phyloP scores from a whole-genome alignment of 2,888 invertebrate genomes.

The Spicauda simplicius region DNA sequence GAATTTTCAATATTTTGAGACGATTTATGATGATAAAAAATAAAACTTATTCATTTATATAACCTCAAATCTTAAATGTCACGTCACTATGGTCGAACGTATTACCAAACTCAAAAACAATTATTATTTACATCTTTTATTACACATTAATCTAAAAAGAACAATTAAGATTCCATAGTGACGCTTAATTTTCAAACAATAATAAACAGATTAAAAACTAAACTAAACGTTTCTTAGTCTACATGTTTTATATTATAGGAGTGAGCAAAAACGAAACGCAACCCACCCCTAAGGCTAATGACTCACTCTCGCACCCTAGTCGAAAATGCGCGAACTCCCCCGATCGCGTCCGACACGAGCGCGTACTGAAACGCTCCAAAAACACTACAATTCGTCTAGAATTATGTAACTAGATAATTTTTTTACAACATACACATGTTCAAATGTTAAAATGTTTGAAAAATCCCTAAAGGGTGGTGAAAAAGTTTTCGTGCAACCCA shows the following conservation, averaged over 20 bases:
- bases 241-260: neutral
- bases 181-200: too few relatives aligned
- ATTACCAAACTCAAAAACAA: too few relatives aligned
- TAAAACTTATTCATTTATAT: too few relatives aligned
- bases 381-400: constrained; percentile 65
- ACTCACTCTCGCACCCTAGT: constrained; percentile 66
- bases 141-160: too few relatives aligned
- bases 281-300: constrained; percentile 74
- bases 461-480: constrained; percentile 39
- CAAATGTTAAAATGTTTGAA: constrained; percentile 47
- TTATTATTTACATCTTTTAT: too few relatives aligned
- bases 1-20: too few relatives aligned
- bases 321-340: constrained; percentile 59
- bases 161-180: too few relatives aligned
- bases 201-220: too few relatives aligned
- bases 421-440: constrained; percentile 47
- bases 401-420: constrained; percentile 72
- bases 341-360: constrained; percentile 58
- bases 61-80: too few relatives aligned
- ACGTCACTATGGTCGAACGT: too few relatives aligned
- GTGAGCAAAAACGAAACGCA: constrained; percentile 63
- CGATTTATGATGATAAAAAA: too few relatives aligned
- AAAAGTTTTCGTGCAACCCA: constrained; percentile 40
- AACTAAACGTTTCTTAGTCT: too few relatives aligned
- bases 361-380: constrained; percentile 64